Evolutionary conservation across 2,113 vertebrate species (phyloP).

Genomic region (Esox niger): DNA sequence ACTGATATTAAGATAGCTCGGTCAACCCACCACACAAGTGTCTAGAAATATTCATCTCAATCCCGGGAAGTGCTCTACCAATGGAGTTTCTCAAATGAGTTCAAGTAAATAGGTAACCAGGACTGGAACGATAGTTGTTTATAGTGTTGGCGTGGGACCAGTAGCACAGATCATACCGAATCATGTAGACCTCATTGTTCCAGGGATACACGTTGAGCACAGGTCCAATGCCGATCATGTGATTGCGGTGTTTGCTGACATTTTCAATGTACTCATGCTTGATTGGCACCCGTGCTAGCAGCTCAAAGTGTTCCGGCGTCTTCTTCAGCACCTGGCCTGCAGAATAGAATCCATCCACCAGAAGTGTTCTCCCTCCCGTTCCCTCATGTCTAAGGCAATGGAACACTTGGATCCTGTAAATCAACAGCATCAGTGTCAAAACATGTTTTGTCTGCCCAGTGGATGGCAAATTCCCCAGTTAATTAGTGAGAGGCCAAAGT

Average conservation of each 20-base stretch:
- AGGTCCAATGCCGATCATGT: conserved; percentile 85
- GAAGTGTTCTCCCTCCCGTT: conserved; percentile 84
- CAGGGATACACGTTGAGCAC: conserved; percentile 87
- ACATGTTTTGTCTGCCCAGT: no score
- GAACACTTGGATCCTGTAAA: conserved; percentile 87
- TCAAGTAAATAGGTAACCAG: no score
- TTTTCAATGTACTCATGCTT: conserved; percentile 87
- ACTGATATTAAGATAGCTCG: neutral
- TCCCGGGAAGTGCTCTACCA: no score
- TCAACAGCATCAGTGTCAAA: neutral
- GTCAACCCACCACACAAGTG: no score
- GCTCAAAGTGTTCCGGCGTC: conserved; percentile 77
- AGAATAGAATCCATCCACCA: conserved; percentile 90
- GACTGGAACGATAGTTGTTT: no score
- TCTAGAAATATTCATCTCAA: no score
- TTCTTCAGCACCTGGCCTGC: conserved; percentile 77
- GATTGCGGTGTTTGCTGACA: conserved; percentile 75
- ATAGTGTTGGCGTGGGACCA: no score
- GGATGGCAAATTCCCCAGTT: no score
- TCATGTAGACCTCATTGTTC: conserved; percentile 91
- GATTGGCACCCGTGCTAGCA: conserved; percentile 83
- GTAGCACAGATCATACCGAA: conserved; percentile 76
- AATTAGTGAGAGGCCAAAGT: no score
- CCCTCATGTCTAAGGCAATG: conserved; percentile 92
- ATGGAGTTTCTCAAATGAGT: no score